Conservation (phyloP, 2,888 invertebrate genomes). For the Phaedon cochleariae region DNA sequence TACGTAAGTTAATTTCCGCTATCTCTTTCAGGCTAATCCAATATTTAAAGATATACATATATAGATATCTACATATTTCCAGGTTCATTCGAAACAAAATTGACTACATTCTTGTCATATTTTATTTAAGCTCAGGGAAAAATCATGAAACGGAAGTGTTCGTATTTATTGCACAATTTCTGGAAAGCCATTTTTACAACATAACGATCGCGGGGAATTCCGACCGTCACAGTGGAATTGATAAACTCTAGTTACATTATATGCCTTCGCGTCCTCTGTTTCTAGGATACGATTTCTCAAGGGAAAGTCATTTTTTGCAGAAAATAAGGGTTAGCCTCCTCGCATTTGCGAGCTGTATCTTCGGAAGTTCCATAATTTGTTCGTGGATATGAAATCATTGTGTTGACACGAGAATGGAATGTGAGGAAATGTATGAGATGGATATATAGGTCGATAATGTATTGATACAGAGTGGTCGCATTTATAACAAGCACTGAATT, state of each 20-base stretch:
- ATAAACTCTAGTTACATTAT: background rate
- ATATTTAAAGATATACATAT: too few relatives aligned
- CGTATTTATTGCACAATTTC: background rate
- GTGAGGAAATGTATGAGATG: background rate
- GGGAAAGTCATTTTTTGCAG: background rate
- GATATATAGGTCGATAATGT: background rate
- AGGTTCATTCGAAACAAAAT: background rate
- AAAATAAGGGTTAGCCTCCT: background rate
- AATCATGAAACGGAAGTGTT: background rate
- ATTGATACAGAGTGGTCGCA: too few relatives aligned
- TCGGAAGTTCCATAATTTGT: background rate
- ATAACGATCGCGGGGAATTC: background rate
- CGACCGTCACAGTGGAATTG: background rate
- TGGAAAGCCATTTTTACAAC: background rate
- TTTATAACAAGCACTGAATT: too few relatives aligned
- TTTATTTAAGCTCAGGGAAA: background rate
- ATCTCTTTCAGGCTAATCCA: too few relatives aligned
- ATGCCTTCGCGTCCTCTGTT: background rate
- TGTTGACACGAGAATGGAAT: background rate
- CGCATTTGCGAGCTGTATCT: background rate
- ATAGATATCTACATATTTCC: too few relatives aligned
- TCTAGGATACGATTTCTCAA: background rate
- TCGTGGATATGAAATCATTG: background rate
- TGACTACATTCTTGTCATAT: background rate
- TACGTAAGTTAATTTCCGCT: too few relatives aligned